A percentile compares a stretch with the other conserved stretches of the same genome.
phyloP scores from a whole-genome alignment of 2,888 invertebrate genomes.

The Prosapia bicincta region DNA sequence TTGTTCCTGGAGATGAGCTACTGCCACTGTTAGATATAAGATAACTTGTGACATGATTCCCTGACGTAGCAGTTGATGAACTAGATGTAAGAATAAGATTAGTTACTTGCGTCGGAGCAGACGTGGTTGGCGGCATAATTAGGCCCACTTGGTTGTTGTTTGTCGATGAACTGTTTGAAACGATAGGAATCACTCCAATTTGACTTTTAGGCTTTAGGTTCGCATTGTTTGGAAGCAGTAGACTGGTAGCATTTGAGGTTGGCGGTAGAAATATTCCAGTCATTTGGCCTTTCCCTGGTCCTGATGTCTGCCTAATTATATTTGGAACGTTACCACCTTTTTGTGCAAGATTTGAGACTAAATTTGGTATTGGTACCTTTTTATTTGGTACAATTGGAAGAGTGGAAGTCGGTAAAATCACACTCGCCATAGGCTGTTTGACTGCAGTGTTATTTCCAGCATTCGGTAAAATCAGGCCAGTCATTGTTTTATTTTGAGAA shows the following conservation, averaged over 20 bases:
- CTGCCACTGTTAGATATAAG: not conserved
- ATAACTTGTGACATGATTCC: not conserved
- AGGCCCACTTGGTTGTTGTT: slow-evolving; percentile 1
- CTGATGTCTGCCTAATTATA: slow-evolving; percentile 22
- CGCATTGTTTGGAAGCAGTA: slow-evolving; percentile 8
- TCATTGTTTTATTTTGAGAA: slow-evolving; percentile 7
- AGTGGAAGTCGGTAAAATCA: slow-evolving; percentile 19
- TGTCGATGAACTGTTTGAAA: not conserved
- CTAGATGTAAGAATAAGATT: slow-evolving; percentile 22
- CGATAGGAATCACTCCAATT: not conserved
- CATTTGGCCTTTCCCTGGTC: not conserved
- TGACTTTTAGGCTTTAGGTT: not conserved
- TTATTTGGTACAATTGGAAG: slow-evolving; percentile 18
- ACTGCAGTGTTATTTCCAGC: not conserved
- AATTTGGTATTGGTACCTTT: slow-evolving; percentile 24
- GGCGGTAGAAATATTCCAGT: slow-evolving; percentile 13
- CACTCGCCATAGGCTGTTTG: slow-evolving; percentile 15
- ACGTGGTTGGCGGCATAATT: slow-evolving; percentile 19
- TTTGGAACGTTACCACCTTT: slow-evolving; percentile 22
- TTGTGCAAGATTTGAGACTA: slow-evolving; percentile 11
- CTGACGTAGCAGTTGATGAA: not conserved
- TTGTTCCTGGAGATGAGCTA: not conserved
- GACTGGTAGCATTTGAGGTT: slow-evolving; percentile 9
- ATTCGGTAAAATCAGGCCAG: slow-evolving; percentile 20
- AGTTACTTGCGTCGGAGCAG: slow-evolving; percentile 3